phyloP scores from a whole-genome alignment of 2,797 vertebrate species.

The Takifugu ocellatus region DNA sequence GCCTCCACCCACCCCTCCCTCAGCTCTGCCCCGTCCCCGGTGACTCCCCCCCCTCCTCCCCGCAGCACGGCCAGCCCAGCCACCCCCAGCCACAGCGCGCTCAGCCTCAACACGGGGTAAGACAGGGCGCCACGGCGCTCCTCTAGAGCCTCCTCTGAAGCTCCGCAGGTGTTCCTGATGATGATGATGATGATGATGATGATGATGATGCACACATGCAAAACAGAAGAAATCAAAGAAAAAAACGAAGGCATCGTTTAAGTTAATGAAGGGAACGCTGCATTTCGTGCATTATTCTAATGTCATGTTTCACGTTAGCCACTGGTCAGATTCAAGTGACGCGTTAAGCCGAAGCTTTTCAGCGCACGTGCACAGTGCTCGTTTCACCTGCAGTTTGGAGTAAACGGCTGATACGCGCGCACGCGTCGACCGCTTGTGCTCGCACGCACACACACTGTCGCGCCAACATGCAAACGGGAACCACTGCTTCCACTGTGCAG shows the following conservation, averaged over 20 bases:
- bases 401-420: conserved; percentile 26
- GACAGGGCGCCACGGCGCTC: conserved; percentile 22
- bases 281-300: too few species aligned
- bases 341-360: background rate
- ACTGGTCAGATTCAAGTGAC: too few species aligned
- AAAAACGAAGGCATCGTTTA: too few species aligned
- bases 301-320: too few species aligned
- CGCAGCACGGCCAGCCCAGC: conserved; percentile 85
- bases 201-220: too few species aligned
- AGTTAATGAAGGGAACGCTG: too few species aligned
- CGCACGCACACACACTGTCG: conserved; percentile 26
- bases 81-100: conserved; percentile 83
- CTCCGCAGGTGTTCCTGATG: too few species aligned
- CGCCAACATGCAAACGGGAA: conserved; percentile 20
- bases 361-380: conserved; percentile 12
- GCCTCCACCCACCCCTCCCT: conserved; percentile 78
- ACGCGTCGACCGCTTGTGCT: conserved; percentile 8
- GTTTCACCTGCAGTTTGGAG: conserved; percentile 63
- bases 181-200: too few species aligned
- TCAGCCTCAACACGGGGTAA: conserved; percentile 88
- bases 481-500: conserved; percentile 36
- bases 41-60: conserved; percentile 84
- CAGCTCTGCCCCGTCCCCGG: conserved; percentile 81
- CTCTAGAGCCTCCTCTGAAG: too few species aligned
- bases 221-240: too few species aligned